A percentile compares a stretch with the other conserved stretches of the same genome.
Evolutionary conservation across 1,140 invertebrate species (phyloP).

Genomic region (Solenopsis invicta): DNA sequence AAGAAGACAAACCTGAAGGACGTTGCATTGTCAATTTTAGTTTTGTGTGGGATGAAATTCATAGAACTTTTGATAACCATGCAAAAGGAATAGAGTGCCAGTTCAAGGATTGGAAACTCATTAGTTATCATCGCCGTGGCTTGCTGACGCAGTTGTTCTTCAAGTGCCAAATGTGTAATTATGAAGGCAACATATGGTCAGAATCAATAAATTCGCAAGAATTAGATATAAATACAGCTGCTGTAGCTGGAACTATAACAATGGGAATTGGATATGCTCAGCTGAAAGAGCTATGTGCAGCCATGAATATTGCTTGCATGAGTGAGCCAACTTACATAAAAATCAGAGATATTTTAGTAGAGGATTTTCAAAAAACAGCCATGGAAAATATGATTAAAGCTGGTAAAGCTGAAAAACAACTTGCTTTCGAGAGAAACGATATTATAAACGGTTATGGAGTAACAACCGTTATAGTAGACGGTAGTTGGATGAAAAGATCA

Average conservation of each 20-base stretch:
- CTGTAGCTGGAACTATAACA: background rate
- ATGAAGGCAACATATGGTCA: background rate
- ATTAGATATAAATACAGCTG: background rate
- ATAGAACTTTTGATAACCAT: no score
- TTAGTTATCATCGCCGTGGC: background rate
- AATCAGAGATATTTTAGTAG: background rate
- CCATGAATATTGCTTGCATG: background rate
- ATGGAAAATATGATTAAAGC: background rate
- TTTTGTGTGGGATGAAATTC: no score
- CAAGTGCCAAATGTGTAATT: background rate
- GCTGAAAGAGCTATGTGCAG: background rate
- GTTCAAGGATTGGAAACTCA: no score
- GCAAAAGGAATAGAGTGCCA: no score
- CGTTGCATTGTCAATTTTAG: no score
- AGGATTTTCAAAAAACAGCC: slow-evolving; percentile 2
- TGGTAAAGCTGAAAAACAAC: background rate
- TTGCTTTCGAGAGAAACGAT: background rate
- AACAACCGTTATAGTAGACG: background rate
- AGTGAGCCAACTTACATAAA: background rate
- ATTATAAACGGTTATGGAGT: background rate
- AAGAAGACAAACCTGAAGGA: no score
- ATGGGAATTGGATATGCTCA: background rate
- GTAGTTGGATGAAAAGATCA: slow-evolving; percentile 5
- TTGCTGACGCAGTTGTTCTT: background rate
- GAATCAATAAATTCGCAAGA: background rate